Conservation (phyloP, 2,113 vertebrate genomes). For the Camelus dromedarius region DNA sequence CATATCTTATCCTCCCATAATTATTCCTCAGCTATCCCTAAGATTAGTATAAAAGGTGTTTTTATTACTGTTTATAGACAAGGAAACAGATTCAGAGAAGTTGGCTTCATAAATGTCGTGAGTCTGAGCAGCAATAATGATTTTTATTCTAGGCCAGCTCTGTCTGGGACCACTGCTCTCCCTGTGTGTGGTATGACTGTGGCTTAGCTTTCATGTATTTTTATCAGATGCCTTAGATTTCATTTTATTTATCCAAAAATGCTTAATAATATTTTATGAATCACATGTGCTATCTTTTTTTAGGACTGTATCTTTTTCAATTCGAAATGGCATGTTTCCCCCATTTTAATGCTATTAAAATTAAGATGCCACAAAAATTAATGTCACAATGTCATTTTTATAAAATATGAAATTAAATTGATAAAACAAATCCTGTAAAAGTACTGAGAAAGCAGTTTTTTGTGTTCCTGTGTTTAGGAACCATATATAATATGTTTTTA, state of each 20-base stretch:
- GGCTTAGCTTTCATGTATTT: neutral
- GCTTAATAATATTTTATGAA: constrained; percentile 7
- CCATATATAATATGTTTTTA: neutral
- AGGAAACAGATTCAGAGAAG: neutral
- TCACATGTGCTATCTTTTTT: neutral
- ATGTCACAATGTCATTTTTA: neutral
- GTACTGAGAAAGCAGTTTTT: neutral
- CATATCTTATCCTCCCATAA: neutral
- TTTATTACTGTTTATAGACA: neutral
- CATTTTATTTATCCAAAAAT: neutral
- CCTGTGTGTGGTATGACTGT: neutral
- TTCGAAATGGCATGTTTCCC: neutral
- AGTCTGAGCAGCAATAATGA: neutral
- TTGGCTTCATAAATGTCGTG: neutral
- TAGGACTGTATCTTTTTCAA: neutral
- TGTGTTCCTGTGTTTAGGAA: neutral
- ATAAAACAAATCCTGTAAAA: neutral
- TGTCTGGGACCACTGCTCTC: neutral
- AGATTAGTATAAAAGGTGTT: neutral
- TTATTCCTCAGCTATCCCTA: neutral
- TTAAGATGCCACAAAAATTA: neutral
- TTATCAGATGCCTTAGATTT: neutral
- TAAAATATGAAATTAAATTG: constrained; percentile 29
- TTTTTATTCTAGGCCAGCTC: neutral
- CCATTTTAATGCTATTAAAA: constrained; percentile 23